Evolutionary conservation across 2,797 vertebrate genomes (phyloP).

Genomic region (Notoglanidium macrostoma): DNA sequence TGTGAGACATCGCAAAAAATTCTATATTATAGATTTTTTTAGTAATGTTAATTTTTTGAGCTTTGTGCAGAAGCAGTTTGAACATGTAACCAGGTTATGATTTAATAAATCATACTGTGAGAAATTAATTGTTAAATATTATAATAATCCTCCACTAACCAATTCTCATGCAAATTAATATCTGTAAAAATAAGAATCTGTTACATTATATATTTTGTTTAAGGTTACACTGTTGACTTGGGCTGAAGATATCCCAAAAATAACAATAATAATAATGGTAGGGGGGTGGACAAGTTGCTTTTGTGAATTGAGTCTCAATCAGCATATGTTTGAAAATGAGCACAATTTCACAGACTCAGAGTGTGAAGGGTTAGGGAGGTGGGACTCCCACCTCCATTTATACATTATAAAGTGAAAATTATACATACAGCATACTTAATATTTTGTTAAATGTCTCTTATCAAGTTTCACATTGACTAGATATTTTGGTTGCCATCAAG

Average conservation of each 20-base stretch:
- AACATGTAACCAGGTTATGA: slow-evolving; percentile 1
- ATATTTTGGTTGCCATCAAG: too few species aligned
- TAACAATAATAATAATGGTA: too few species aligned
- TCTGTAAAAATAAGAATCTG: neutral
- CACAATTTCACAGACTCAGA: too few species aligned
- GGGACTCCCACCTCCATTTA: too few species aligned
- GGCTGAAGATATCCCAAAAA: neutral
- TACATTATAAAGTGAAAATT: too few species aligned
- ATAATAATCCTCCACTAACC: neutral
- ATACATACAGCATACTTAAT: too few species aligned
- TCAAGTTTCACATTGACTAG: too few species aligned
- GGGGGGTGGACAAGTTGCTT: too few species aligned
- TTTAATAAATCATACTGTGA: slow-evolving; percentile 16
- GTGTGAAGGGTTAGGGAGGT: too few species aligned
- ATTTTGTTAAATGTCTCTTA: too few species aligned
- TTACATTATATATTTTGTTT: neutral
- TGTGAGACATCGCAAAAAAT: neutral
- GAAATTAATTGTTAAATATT: neutral
- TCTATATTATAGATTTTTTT: slow-evolving; percentile 20
- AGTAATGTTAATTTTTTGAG: neutral
- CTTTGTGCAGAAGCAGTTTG: neutral
- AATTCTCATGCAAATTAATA: neutral
- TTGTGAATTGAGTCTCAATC: too few species aligned
- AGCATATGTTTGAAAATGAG: too few species aligned
- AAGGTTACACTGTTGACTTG: neutral